These are phyloP conservation scores for Colletes gigas DNA, from an alignment of 1,140 invertebrate genomes.

Conservation along the genomic window DNA sequence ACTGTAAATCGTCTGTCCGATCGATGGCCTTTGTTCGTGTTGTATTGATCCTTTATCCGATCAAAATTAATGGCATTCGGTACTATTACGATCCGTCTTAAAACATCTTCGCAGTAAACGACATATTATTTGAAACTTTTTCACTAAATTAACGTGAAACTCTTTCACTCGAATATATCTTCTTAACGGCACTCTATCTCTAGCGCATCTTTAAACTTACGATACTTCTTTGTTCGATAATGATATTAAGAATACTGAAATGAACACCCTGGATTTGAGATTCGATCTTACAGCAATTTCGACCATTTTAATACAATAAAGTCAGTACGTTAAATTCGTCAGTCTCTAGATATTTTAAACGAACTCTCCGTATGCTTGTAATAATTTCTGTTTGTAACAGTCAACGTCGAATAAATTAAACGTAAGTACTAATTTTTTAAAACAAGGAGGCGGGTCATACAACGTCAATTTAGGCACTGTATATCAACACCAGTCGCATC, in stretches of 20 bases:
- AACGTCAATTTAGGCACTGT: neutral
- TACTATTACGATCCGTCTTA: neutral
- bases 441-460: neutral
- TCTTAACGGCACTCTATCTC: neutral
- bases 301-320: neutral
- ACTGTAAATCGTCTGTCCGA: neutral
- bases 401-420: conserved; percentile 25
- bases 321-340: neutral
- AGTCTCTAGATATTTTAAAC: neutral
- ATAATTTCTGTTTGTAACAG: neutral
- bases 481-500: neutral
- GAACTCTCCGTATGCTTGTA: neutral
- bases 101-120: neutral
- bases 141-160: neutral
- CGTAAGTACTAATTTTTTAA: neutral
- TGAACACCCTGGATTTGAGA: neutral
- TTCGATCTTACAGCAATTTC: neutral
- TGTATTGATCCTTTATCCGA: conserved; percentile 5
- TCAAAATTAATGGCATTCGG: conserved; percentile 35
- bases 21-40: conserved; percentile 17
- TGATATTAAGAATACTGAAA: neutral
- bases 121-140: neutral
- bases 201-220: neutral
- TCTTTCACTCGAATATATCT: conserved; percentile 1
- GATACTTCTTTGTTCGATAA: neutral